Evolutionary conservation across 2,797 vertebrate species (phyloP), one percentile per base, ranked within the genome.

Genomic region (Syndactyla subalaris): DNA sequence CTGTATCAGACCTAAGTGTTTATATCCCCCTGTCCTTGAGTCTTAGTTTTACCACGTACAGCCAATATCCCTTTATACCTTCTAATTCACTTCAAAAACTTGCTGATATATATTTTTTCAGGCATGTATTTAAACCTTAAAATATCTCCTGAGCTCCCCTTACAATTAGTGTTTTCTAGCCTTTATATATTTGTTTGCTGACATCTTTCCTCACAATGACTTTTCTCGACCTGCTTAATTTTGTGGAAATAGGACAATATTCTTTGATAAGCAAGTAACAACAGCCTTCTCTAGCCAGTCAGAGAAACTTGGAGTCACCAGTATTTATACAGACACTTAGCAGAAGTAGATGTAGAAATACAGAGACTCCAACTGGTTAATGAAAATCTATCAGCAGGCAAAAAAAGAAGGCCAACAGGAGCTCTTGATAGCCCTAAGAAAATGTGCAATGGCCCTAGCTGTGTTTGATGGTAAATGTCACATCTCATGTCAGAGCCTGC

Each of bases 391-490:
- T 34, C 36, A 92, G 39, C 24, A 89, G 54, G 17, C 73, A 80
- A 71, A 49, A 49, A 19, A 67, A 70, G 66, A 85, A 75, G 52
- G 43, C 63, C 17, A 75, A 61, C 45, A 68, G 48, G 8, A 73
- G 11, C 43, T 59, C 36, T 85, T 51, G 29, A 27, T 49, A 84
- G 92, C 77, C 91, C 66, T 92, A 62, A 57, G 92, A 84, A 91
- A 80, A 79, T 70, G 68, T 70, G 85, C 88, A 65, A 51, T 71
- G 70, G 85, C 92, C 61, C 32, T 92, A 80, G 72, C 66, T n/a
- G 29, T 89, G 73, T 80, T 96, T 89, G 83, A 93, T 32, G 45
- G 73, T n/a, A 96, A 77, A 72, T 98, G 95, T 97, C 97, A 97
- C 94, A 94, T 97, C 93, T 48, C 85, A 96, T 97, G 95, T 97